Base-by-base conservation (phyloP, 2,888 invertebrate species). In the Pandemis heparana region DNA sequence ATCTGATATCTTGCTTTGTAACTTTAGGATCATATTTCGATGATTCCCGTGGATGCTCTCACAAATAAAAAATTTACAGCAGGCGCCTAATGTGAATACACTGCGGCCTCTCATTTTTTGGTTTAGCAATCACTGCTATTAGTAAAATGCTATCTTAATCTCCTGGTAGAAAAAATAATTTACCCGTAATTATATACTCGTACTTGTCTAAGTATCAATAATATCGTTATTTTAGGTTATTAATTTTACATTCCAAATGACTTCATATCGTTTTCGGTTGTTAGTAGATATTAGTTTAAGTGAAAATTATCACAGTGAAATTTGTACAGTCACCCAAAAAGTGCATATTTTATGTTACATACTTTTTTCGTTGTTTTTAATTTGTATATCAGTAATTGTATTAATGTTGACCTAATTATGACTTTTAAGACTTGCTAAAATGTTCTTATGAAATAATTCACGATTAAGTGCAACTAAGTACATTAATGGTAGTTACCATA, bases 401-500 rank as follows among this genome's bases (percentile, higher is more conserved):
- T 53, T 10, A 43, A 51, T 32, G 10, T 63, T 53, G 38, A 69
- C 51, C 51, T 62, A 62, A 70, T 18, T 41, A 41, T 70, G 32
- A 59, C 23, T 53, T 18, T 59, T 64, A 70, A 61, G 74, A 74
- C 69, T 74, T 59, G 60, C 41, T 70, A 70, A 68, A 43, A 70
- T 61, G 53, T 66, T 67, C 53, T 73, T 70, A 75, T 73, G 72
- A 70, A 66, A 32, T 60, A 46, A 65, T 51, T 65, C 56, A 41
- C 60, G 53, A 41, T 53, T 12, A 16, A 66, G 70, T 71, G 66
- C 70, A 51, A 63, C 61, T 74, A 68, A 70, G 71, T 71, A 75
- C 66, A 53, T 78, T 80, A 76, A 79, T 77, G 74, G 77, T 80
- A 82, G 88, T 89, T 89, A 89, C 88, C 89, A 87, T 78, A 80